These are phyloP conservation scores for Platysternon megacephalum DNA, from an alignment of 2,113 vertebrate species.

Conservation along the genomic window DNA sequence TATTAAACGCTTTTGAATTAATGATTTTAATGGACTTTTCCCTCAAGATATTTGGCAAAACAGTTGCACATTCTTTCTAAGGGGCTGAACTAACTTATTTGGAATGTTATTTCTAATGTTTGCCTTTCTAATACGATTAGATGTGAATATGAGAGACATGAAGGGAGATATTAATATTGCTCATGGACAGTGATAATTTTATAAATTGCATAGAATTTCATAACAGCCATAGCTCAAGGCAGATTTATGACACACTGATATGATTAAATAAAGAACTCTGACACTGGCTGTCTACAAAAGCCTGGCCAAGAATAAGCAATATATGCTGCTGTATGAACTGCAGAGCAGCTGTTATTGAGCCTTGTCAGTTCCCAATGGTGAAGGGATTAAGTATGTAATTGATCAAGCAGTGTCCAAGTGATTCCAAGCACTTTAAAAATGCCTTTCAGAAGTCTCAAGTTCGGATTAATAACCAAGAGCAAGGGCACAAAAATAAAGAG, in stretches of 20 bases:
- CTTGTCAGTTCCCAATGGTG: background rate
- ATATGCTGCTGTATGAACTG: background rate
- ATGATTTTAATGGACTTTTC: background rate
- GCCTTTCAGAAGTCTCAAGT: background rate
- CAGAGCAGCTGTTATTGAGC: background rate
- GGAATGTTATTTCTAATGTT: background rate
- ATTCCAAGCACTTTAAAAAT: background rate
- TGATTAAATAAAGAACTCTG: background rate
- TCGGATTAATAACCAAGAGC: background rate
- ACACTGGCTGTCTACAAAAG: background rate
- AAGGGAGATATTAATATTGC: background rate
- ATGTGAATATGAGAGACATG: background rate
- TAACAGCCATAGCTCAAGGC: background rate
- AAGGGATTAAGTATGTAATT: background rate
- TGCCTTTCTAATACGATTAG: background rate
- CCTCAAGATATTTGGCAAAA: background rate
- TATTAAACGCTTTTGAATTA: background rate
- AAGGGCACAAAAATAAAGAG: rapidly evolving
- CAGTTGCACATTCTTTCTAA: background rate
- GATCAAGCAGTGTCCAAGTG: background rate
- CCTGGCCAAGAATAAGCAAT: background rate
- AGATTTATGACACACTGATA: constrained; percentile 11
- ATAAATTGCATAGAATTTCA: background rate
- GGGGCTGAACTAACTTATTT: background rate
- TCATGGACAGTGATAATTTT: background rate